A percentile compares a stretch with the other conserved stretches of the same genome.
Conservation (phyloP, 1,140 invertebrate genomes). For the Lordiphosa mommai region DNA sequence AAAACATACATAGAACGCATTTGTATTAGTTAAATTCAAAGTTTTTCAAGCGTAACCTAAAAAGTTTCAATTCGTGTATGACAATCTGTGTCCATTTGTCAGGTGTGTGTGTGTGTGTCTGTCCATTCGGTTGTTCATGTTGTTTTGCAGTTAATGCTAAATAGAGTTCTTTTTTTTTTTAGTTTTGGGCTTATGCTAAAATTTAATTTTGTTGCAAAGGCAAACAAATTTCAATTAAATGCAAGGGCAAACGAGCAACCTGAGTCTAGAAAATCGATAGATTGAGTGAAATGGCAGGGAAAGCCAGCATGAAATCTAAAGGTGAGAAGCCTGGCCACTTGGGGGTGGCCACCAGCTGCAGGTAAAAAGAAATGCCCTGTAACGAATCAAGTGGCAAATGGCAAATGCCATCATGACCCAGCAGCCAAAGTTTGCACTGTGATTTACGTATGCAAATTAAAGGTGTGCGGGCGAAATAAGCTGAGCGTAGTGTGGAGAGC, state of each 20-base stretch:
- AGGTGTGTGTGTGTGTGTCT: conserved; percentile 33
- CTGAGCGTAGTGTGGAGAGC: too few relatives aligned
- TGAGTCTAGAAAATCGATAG: conserved; percentile 58
- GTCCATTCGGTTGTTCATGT: conserved; percentile 25
- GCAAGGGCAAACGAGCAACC: conserved; percentile 25
- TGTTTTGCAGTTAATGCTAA: conserved; percentile 33
- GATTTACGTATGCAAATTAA: not conserved
- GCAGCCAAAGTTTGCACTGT: not conserved
- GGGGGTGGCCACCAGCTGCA: not conserved
- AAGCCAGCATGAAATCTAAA: conserved; percentile 40
- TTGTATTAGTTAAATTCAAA: conserved; percentile 54
- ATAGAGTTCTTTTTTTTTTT: conserved; percentile 40
- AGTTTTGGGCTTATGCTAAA: conserved; percentile 45
- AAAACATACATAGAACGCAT: conserved; percentile 41
- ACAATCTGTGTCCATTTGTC: conserved; percentile 13
- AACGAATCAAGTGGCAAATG: conserved; percentile 59
- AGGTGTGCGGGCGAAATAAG: too few relatives aligned
- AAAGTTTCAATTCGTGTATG: conserved; percentile 72
- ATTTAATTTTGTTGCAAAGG: conserved; percentile 52
- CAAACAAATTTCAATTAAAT: conserved; percentile 48
- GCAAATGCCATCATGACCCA: conserved; percentile 47
- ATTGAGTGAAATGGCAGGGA: conserved; percentile 1
- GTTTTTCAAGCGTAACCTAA: conserved; percentile 61
- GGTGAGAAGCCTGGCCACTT: conserved; percentile 20
- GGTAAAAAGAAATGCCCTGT: not conserved